Evolutionary conservation across 2,888 invertebrate genomes (phyloP).

Genomic region (Iselma pallidipennis): DNA sequence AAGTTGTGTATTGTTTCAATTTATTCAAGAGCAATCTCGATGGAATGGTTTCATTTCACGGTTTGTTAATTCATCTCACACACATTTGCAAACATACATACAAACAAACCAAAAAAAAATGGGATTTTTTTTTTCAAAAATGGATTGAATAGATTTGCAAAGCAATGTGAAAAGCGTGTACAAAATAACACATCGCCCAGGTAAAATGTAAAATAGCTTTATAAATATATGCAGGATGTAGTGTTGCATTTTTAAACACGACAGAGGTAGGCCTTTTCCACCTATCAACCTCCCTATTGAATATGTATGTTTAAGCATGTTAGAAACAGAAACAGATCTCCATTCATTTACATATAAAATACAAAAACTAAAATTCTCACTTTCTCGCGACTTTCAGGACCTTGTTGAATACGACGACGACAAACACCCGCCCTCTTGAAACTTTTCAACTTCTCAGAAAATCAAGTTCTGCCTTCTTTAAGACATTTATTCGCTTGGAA

Average conservation of each 20-base stretch:
- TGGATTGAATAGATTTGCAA: conserved; percentile 20
- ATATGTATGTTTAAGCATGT: conserved; percentile 31
- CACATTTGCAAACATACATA: background rate
- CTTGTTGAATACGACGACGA: background rate
- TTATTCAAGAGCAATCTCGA: background rate
- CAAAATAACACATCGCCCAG: conserved; percentile 11
- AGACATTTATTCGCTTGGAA: background rate
- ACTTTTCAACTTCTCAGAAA: background rate
- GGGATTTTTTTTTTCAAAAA: no score
- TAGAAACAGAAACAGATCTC: conserved; percentile 32
- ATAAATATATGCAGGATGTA: conserved; percentile 24
- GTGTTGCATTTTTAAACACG: conserved; percentile 28
- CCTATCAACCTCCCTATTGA: conserved; percentile 34
- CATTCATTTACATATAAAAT: conserved; percentile 32
- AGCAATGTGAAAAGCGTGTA: conserved; percentile 19
- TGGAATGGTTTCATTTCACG: background rate
- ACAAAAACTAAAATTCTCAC: conserved; percentile 24
- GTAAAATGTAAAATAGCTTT: conserved; percentile 21
- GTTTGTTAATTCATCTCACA: background rate
- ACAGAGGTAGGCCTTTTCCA: conserved; percentile 30
- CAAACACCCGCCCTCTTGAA: no score
- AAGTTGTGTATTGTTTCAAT: background rate
- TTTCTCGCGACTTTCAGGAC: conserved; percentile 5
- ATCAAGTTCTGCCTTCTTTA: background rate
- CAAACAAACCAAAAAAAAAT: no score